These are phyloP conservation scores for Cristatella mucedo DNA, from an alignment of 2,888 invertebrate genomes.

Conservation along the genomic window DNA sequence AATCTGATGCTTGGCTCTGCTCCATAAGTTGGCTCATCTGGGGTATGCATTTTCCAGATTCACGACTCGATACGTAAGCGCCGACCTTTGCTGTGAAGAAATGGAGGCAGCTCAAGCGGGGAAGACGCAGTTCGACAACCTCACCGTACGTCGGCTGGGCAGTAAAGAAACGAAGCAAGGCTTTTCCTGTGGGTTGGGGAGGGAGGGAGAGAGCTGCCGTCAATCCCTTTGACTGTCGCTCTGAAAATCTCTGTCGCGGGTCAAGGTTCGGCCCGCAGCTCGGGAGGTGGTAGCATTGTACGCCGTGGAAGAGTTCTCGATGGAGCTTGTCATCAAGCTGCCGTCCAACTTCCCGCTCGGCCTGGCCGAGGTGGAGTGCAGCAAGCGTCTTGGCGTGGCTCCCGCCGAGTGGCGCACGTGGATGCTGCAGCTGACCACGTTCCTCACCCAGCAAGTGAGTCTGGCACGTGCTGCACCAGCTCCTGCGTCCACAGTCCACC, in stretches of 20 bases:
- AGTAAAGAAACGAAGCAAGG: too few relatives aligned
- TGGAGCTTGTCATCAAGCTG: constrained; percentile 61
- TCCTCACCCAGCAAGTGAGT: constrained; percentile 65
- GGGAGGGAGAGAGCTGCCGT: too few relatives aligned
- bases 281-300: constrained; percentile 66
- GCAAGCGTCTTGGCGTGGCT: constrained; percentile 49
- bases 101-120: constrained; percentile 44
- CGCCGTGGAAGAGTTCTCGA: constrained; percentile 45
- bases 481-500: not conserved
- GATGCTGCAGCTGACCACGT: constrained; percentile 65
- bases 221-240: too few relatives aligned
- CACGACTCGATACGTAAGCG: constrained; percentile 49
- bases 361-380: constrained; percentile 50
- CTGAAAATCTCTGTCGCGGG: constrained; percentile 42
- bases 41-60: constrained; percentile 27
- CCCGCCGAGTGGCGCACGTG: constrained; percentile 56
- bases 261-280: constrained; percentile 54
- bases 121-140: constrained; percentile 18
- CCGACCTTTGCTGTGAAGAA: constrained; percentile 51
- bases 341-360: constrained; percentile 70
- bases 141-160: constrained; percentile 18
- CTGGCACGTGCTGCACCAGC: not conserved
- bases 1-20: too few relatives aligned
- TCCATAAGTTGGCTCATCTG: too few relatives aligned
- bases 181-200: too few relatives aligned